phyloP scores from a whole-genome alignment of 1,140 invertebrate genomes.

The Diachasmimorpha longicaudata region DNA sequence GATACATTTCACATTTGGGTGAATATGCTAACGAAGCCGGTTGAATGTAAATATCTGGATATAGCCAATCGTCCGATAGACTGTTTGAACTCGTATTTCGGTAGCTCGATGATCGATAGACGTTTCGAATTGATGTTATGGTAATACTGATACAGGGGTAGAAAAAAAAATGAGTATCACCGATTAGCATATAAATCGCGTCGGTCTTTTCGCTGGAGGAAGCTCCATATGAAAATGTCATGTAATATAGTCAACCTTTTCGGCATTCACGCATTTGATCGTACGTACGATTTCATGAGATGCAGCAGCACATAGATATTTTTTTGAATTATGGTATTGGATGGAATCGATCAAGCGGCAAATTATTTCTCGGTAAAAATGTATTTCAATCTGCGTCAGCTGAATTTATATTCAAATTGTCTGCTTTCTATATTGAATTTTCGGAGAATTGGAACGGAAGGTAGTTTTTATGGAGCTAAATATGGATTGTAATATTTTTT shows the following conservation, averaged over 20 bases:
- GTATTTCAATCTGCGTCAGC: not conserved
- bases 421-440: not conserved
- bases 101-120: conserved; percentile 6
- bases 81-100: not conserved
- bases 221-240: not conserved
- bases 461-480: not conserved
- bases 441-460: too few relatives aligned
- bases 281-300: not conserved
- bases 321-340: not conserved
- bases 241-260: not conserved
- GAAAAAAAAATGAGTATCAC: not conserved
- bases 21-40: not conserved
- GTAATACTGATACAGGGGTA: not conserved
- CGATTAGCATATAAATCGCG: conserved; percentile 42
- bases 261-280: not conserved
- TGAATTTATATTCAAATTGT: not conserved
- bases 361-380: not conserved
- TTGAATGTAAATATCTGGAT: not conserved
- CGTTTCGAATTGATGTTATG: conserved; percentile 20
- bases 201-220: not conserved
- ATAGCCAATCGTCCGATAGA: not conserved
- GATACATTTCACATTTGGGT: not conserved
- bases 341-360: not conserved
- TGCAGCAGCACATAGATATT: not conserved
- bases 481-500: too few relatives aligned